A percentile compares a stretch with the other conserved stretches of the same genome.
phyloP scores from a whole-genome alignment of 2,797 vertebrate species.

The Peromyscus melanophrys region DNA sequence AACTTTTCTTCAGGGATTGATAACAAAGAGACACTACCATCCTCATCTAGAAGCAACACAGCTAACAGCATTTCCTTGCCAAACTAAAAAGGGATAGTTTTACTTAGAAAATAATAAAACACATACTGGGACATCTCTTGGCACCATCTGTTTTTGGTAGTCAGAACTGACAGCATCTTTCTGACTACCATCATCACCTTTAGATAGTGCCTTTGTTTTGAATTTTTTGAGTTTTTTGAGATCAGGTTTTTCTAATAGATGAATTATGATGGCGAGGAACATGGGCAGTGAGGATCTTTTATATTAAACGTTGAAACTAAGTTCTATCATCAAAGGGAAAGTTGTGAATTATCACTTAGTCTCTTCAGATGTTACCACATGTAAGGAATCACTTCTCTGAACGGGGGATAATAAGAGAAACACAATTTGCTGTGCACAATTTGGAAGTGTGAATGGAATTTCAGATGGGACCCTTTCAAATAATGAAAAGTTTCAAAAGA shows the following conservation, averaged over 20 bases:
- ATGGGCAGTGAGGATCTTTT: slow-evolving; percentile 64
- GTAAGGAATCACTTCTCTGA: slow-evolving; percentile 76
- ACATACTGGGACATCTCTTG: not conserved
- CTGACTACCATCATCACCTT: slow-evolving; percentile 42
- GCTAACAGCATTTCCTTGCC: not conserved
- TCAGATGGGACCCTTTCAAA: slow-evolving; percentile 79
- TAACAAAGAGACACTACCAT: not conserved
- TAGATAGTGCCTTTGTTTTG: slow-evolving; percentile 63
- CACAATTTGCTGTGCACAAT: slow-evolving; percentile 79
- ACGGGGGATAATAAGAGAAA: slow-evolving; percentile 80
- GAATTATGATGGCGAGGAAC: slow-evolving; percentile 34
- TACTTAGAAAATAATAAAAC: slow-evolving; percentile 52
- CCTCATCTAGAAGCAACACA: not conserved
- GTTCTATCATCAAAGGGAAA: slow-evolving; percentile 60
- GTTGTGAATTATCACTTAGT: slow-evolving; percentile 79
- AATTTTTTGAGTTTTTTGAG: slow-evolving; percentile 75
- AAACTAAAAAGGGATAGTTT: slow-evolving; percentile 65
- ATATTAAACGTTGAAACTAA: slow-evolving; percentile 79
- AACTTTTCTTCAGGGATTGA: not conserved
- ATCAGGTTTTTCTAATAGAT: slow-evolving; percentile 77
- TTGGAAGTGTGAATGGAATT: slow-evolving; percentile 86
- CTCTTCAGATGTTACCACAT: slow-evolving; percentile 79
- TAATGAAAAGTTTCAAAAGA: slow-evolving; percentile 82
- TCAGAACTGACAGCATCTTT: slow-evolving; percentile 62
- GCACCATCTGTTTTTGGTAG: slow-evolving; percentile 64